Evolutionary conservation across 2,113 vertebrate genomes (phyloP), one percentile per base, ranked within the genome.

Genomic region (Hemiscyllium ocellatum): DNA sequence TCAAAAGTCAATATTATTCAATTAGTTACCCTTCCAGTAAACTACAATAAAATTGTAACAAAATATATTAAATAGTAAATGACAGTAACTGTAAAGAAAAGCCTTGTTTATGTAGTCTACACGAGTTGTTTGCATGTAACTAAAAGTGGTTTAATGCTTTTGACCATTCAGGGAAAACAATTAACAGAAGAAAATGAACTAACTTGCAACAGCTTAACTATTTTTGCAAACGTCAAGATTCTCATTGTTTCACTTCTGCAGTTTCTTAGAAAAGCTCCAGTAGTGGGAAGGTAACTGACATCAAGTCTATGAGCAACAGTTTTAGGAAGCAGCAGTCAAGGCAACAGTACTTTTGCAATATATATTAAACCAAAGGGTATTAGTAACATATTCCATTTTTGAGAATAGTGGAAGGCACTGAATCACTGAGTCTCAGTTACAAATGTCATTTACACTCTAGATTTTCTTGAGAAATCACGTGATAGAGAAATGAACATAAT

Each of bases 161-260:
- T 70, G 93, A 72, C 50, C 37, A 72, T 47, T 72, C 20, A 72
- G 50, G 33, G 19, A 42, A 72, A 69, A 42, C 69, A 72, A 72
- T 95, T 95, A 42, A 10, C 93, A 72, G 56, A 93, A 93, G 89
- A 37, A 1, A 65, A 8, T 95, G 94, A 52, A 72, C 72, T 95
- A 50, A 72, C 69, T 47, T 95, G 72, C 17, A 26, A 52, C 94
- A 70, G 47, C 22, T 95, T 50, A 95, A 95, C 47, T 95, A 52
- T 95, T 12, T 95, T 95, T 29, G 10, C 20, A 19, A 42, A 47
- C 50, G 68, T 76, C 42, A 95, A 12, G 65, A 26, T 33, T 95
- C n/a, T 94, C 69, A 50, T 69, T 94, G 65, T 72, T 72, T 95
- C 94, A 95, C 66, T 94, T 94, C 91, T 94, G 91, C 66, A 95